Percentiles rank a stretch among this genome's conserved stretches.
phyloP scores from a whole-genome alignment of 2,888 invertebrate species.

The Acleris emargana region DNA sequence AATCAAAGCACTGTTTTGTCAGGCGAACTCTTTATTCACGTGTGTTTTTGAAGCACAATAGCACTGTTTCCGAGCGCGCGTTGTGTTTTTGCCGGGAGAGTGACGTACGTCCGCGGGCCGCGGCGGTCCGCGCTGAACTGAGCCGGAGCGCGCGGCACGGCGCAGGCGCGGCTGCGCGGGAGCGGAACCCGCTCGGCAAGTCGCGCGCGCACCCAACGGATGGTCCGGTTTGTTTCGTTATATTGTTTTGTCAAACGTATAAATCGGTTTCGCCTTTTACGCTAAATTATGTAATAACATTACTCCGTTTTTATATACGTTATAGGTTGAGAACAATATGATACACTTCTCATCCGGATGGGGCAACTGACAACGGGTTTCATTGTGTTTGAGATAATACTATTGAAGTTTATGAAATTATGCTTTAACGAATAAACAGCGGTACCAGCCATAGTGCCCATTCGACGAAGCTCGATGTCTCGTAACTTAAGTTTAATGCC shows the following conservation, averaged over 20 bases:
- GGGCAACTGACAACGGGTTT: slow-evolving; percentile 20
- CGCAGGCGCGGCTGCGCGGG: slow-evolving; percentile 22
- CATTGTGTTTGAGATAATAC: slow-evolving; percentile 12
- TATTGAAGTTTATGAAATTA: slow-evolving; percentile 21
- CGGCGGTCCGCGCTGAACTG: slow-evolving; percentile 69
- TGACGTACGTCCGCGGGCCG: slow-evolving; percentile 57
- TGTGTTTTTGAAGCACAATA: slow-evolving; percentile 59
- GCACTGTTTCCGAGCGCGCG: slow-evolving; percentile 71
- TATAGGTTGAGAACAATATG: slow-evolving; percentile 6
- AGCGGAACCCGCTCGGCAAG: slow-evolving; percentile 50
- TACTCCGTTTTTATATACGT: slow-evolving; percentile 16
- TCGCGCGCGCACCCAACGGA: slow-evolving; percentile 69
- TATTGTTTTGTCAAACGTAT: slow-evolving; percentile 67
- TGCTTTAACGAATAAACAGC: not conserved
- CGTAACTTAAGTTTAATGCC: too few relatives aligned
- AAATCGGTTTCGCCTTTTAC: slow-evolving; percentile 55
- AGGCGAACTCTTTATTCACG: slow-evolving; percentile 28
- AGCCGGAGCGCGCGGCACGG: slow-evolving; percentile 37
- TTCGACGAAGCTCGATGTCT: too few relatives aligned
- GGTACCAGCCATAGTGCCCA: too few relatives aligned
- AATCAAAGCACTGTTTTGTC: slow-evolving; percentile 26
- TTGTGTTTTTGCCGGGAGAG: slow-evolving; percentile 49
- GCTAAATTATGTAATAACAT: slow-evolving; percentile 64
- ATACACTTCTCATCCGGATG: slow-evolving; percentile 7
- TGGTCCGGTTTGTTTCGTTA: slow-evolving; percentile 74